phyloP scores from a whole-genome alignment of 2,888 invertebrate species.

The Gari tellinella region DNA sequence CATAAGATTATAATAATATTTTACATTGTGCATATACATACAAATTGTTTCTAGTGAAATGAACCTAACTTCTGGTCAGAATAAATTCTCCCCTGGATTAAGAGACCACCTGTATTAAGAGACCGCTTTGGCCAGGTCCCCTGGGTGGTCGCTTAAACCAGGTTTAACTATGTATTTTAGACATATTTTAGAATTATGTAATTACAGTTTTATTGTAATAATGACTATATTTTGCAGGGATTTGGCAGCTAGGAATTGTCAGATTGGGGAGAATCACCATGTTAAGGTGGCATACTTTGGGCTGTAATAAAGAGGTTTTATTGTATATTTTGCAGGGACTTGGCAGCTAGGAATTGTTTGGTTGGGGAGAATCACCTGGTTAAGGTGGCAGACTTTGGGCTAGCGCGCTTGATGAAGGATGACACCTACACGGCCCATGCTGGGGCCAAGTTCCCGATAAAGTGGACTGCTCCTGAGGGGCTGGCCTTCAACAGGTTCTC shows the following conservation, averaged over 20 bases:
- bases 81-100: no score
- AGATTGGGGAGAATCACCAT: slow-evolving; percentile 98
- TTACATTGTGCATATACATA: no score
- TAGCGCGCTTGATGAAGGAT: slow-evolving; percentile 98
- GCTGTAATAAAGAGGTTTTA: no score
- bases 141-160: no score
- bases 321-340: slow-evolving; percentile 88
- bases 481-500: slow-evolving; percentile 99
- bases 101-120: no score
- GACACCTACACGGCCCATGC: slow-evolving; percentile 99
- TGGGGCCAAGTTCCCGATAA: slow-evolving; percentile 99
- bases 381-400: slow-evolving; percentile 99
- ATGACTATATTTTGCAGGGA: slow-evolving; percentile 89
- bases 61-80: no score
- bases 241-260: slow-evolving; percentile 99
- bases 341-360: slow-evolving; percentile 99
- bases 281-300: slow-evolving; percentile 99
- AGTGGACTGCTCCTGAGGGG: slow-evolving; percentile 99
- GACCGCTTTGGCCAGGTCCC: no score
- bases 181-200: no score
- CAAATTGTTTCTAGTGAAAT: no score
- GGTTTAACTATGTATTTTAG: no score
- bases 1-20: no score
- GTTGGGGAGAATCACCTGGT: slow-evolving; percentile 98
- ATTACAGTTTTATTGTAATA: no score